Evolutionary conservation across 2,113 vertebrate genomes (phyloP), one percentile per base, ranked within the genome.

Genomic region (Promerops cafer): DNA sequence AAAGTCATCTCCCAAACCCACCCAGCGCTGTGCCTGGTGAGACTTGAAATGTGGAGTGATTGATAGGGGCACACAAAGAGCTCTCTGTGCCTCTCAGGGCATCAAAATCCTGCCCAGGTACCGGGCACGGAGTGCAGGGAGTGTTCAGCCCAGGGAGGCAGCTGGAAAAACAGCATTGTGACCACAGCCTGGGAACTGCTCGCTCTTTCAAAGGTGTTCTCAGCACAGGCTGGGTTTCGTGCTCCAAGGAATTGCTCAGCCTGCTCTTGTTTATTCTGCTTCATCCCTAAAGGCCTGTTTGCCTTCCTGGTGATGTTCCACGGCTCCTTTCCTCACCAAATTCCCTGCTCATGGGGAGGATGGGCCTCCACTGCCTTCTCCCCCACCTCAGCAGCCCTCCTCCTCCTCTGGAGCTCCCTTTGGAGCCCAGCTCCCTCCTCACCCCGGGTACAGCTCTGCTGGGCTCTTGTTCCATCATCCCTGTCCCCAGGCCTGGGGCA

Each of bases 401-500:
- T 69, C 10, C 19, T 30, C 40, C 56, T 16, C 44, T 37, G 33
- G 42, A 61, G 23, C 28, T 87, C 8, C n/a, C 44, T 47, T 54
- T 5, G 14, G 30, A 59, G 28, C 18, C 19, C 88, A 65, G 44
- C 1, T 74, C 27, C 28, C 17, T 44, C 71, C 45, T 77, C 4
- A 2, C 7, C 16, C 7, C 0, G 2, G 11, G 17, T 6, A 2
- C 0, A 42, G 13, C 37, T 83, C n/a, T 44, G 17, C 64, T 16
- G 31, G 53, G 13, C 18, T 24, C 45, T 39, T 15, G 11, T 45
- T 54, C 69, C 74, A 47, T 2, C 52, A 17, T 6, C 42, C 15
- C 35, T 35, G 14, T 52, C 14, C 49, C 31, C 68, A 47, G 11
- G 4, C 17, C 63, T 44, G 14, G 24, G 31, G n/a, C n/a, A 92